A percentile compares a stretch with the other conserved stretches of the same genome.
Evolutionary conservation across 2,113 vertebrate genomes (phyloP).

Genomic region (Leuciscus idus): DNA sequence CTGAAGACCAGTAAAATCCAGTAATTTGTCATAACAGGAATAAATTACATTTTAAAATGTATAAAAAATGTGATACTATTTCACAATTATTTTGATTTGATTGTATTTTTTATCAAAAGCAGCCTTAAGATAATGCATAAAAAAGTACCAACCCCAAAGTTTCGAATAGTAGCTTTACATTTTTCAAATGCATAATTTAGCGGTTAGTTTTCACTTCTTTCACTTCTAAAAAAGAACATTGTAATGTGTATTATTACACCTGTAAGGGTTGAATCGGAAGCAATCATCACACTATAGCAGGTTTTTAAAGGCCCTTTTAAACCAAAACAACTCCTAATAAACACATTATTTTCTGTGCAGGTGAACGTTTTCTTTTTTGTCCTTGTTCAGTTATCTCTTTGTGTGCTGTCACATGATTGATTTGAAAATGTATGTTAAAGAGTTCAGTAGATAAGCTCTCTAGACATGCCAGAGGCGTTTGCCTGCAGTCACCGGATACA

Average conservation of each 20-base stretch:
- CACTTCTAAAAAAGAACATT: neutral
- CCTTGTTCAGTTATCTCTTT: conserved; percentile 37
- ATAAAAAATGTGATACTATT: neutral
- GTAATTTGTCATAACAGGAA: neutral
- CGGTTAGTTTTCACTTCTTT: neutral
- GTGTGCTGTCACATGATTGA: conserved; percentile 59
- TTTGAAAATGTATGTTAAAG: conserved; percentile 59
- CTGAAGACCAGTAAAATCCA: neutral
- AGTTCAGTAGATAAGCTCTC: conserved; percentile 71
- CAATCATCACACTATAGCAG: neutral
- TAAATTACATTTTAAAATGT: neutral
- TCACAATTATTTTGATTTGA: neutral
- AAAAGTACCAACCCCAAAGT: neutral
- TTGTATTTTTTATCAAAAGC: neutral
- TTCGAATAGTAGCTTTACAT: neutral
- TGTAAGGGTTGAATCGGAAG: neutral
- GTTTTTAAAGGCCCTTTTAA: neutral
- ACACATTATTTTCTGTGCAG: conserved; percentile 35
- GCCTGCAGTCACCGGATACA: conserved; percentile 46
- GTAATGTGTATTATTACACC: neutral
- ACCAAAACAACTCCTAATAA: conserved; percentile 9
- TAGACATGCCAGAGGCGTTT: conserved; percentile 62
- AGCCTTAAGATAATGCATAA: neutral
- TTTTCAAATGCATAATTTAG: neutral
- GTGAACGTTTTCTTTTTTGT: neutral